Conservation (phyloP, 1,140 invertebrate species). For the Aphidius gifuensis region DNA sequence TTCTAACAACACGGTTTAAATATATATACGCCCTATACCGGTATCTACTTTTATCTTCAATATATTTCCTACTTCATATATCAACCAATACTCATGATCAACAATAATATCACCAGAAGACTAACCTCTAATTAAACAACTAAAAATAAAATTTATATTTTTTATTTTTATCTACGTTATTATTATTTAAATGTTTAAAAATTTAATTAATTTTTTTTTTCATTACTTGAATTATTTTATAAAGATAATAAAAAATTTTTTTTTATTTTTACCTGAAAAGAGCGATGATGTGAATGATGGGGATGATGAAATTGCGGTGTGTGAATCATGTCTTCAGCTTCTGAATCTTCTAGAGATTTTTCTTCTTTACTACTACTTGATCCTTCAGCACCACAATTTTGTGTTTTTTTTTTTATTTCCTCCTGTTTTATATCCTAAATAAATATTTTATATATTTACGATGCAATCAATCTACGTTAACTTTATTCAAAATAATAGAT, state of each 20-base stretch:
- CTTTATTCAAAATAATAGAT: background rate
- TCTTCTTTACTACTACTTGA: slow-evolving; percentile 37
- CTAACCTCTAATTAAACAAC: slow-evolving; percentile 3
- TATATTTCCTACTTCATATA: slow-evolving; percentile 42
- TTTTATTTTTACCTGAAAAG: slow-evolving; percentile 58
- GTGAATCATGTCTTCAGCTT: slow-evolving; percentile 64
- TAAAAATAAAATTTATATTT: too few species aligned
- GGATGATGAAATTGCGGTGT: slow-evolving; percentile 64
- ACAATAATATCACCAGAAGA: slow-evolving; percentile 5
- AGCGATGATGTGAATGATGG: slow-evolving; percentile 56
- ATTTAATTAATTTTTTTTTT: too few species aligned
- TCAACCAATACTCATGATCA: slow-evolving; percentile 22
- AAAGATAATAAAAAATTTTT: background rate
- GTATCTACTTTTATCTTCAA: slow-evolving; percentile 26
- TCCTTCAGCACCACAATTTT: slow-evolving; percentile 21
- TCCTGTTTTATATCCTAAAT: slow-evolving; percentile 28
- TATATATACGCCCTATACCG: slow-evolving; percentile 11
- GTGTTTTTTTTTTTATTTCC: slow-evolving; percentile 29
- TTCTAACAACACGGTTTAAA: slow-evolving; percentile 34
- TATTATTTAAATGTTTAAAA: too few species aligned
- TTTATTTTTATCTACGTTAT: too few species aligned
- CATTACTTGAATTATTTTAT: too few species aligned
- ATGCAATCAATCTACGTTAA: background rate
- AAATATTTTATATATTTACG: background rate
- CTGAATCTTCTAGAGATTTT: slow-evolving; percentile 46